Evolutionary conservation across 2,113 vertebrate species (phyloP).

Genomic region (Perca fluviatilis): DNA sequence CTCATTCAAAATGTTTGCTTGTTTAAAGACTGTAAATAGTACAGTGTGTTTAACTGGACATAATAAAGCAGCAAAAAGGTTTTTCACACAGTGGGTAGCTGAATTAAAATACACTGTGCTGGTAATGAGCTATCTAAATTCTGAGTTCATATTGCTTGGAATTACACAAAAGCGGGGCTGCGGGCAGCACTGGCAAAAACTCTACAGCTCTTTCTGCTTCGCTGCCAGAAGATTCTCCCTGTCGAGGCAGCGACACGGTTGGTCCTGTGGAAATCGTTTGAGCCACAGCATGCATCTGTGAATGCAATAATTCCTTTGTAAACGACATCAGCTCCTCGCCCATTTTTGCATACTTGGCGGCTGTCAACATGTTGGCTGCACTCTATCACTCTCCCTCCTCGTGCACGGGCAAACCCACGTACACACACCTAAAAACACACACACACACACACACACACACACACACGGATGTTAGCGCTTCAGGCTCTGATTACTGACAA

Average conservation of each 20-base stretch:
- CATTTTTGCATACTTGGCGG: constrained; percentile 66
- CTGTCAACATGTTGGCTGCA: constrained; percentile 73
- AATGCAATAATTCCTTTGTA: constrained; percentile 73
- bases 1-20: constrained; percentile 26
- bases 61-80: constrained; percentile 61
- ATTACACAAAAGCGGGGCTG: constrained; percentile 76
- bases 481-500: constrained; percentile 63
- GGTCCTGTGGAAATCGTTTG: constrained; percentile 64
- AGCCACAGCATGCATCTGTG: constrained; percentile 59
- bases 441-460: constrained; percentile 21
- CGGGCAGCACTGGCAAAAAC: constrained; percentile 63
- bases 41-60: constrained; percentile 69
- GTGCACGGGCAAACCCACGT: background rate
- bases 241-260: constrained; percentile 53
- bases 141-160: constrained; percentile 80
- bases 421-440: background rate
- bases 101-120: constrained; percentile 77
- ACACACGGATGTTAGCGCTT: constrained; percentile 21
- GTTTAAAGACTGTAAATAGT: constrained; percentile 38
- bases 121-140: constrained; percentile 83
- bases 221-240: constrained; percentile 67
- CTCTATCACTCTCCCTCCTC: constrained; percentile 61
- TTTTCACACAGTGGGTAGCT: constrained; percentile 56
- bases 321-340: constrained; percentile 60
- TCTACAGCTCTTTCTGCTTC: constrained; percentile 63